phyloP scores from a whole-genome alignment of 2,797 vertebrate genomes.

The Brachyrhaphis roseni region DNA sequence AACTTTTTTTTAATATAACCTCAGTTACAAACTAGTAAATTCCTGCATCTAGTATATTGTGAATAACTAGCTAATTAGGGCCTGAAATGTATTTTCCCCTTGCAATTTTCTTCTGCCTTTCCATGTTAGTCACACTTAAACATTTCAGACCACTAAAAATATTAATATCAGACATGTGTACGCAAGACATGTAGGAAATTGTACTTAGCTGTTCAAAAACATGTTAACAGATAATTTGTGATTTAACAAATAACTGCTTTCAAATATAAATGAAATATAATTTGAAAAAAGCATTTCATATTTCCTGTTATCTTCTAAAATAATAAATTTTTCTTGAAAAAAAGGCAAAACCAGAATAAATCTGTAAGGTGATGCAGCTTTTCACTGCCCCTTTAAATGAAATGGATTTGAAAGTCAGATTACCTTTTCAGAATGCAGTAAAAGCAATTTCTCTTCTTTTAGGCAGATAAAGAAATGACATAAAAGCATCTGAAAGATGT shows the following conservation, averaged over 20 bases:
- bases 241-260: background rate
- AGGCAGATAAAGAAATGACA: conserved; percentile 1
- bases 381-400: background rate
- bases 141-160: background rate
- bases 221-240: background rate
- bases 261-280: background rate
- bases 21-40: background rate
- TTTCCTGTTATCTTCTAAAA: background rate
- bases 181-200: background rate
- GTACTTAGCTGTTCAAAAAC: background rate
- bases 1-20: background rate
- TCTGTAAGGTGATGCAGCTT: background rate
- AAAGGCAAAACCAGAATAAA: background rate
- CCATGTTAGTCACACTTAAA: background rate
- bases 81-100: background rate
- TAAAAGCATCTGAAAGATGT: conserved; percentile 9
- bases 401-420: background rate
- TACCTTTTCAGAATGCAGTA: background rate
- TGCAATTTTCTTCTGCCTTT: background rate
- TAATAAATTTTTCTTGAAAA: background rate
- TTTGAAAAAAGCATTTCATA: background rate
- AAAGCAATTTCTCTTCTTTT: background rate
- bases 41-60: background rate
- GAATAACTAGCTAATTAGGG: background rate
- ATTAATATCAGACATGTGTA: background rate